Base-by-base conservation (phyloP, 2,797 vertebrate species). In the Neoniphon sammara region DNA sequence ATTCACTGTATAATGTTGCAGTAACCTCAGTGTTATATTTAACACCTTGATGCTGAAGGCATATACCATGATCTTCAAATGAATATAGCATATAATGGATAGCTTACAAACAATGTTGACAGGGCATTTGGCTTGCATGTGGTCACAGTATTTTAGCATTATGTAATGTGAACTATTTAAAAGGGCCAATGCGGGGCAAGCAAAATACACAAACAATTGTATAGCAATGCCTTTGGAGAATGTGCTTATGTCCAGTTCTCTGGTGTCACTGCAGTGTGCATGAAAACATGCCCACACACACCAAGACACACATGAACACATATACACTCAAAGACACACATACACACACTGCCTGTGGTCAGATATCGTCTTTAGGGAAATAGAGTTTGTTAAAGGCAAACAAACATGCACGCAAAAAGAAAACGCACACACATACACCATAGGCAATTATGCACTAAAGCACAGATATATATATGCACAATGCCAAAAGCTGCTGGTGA, bases 401-500 rank as follows among this genome's bases (percentile, higher is more conserved):
- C 39, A 36, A 7, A 36, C 39, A 39, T 3, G 11, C 11, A 11
- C 4, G 25, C 11, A 42, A 11, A 65, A 68, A n/a, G 11, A 20
- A 59, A 70, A 34, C 21, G 31, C 21, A 42, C 39, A 46, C 31
- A 68, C 20, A 54, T 23, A 27, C 27, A 31, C 15, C 54, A 56
- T 27, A 27, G 25, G 25, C 25, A 27, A 27, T 27, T 27, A 27
- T 27, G 25, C 25, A 27, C 25, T 27, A 27, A 27, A 27, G 25
- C 54, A 56, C 34, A 27, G 25, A 27, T 27, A 27, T 27, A 27
- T 27, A 39, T 36, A 62, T 12, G 50, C 61, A 64, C 61, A 64
- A 17, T 52, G 30, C 58, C 58, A 49, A 73, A 78, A 63, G 50
- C 66, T 60, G 80, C 55, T 65, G 53, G 52, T 62, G 75, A 82